These are phyloP conservation scores for Tenthredo livida DNA, from an alignment of 2,888 invertebrate genomes.

Conservation along the genomic window DNA sequence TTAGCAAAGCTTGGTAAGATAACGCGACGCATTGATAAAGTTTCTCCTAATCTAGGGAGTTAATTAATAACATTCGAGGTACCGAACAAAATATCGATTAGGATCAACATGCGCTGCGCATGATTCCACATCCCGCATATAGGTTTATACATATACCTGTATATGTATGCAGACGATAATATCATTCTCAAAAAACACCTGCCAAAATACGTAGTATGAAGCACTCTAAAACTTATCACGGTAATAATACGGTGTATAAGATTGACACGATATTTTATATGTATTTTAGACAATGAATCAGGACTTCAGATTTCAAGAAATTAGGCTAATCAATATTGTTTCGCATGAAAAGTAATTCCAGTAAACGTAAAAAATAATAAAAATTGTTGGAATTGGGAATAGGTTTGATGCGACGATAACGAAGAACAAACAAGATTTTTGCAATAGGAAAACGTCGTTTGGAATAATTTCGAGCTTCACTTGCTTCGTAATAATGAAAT, in stretches of 20 bases:
- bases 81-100: background rate
- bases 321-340: background rate
- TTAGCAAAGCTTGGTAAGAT: background rate
- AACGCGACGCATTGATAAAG: background rate
- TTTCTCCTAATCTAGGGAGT: background rate
- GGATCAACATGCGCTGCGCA: background rate
- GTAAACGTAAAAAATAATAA: background rate
- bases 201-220: background rate
- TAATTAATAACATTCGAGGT: background rate
- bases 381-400: background rate
- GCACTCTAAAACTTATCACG: background rate
- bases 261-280: background rate
- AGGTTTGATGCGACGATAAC: background rate
- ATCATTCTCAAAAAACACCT: conserved; percentile 1
- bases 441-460: background rate
- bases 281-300: background rate
- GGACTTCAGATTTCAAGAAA: background rate
- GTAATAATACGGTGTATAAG: background rate
- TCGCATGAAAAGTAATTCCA: background rate
- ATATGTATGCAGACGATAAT: background rate
- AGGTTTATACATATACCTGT: background rate
- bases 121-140: background rate
- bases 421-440: background rate
- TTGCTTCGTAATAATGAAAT: background rate
- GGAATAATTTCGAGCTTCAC: background rate